Conservation (phyloP, 2,113 vertebrate species). For the Hippoglossus stenolepis region DNA sequence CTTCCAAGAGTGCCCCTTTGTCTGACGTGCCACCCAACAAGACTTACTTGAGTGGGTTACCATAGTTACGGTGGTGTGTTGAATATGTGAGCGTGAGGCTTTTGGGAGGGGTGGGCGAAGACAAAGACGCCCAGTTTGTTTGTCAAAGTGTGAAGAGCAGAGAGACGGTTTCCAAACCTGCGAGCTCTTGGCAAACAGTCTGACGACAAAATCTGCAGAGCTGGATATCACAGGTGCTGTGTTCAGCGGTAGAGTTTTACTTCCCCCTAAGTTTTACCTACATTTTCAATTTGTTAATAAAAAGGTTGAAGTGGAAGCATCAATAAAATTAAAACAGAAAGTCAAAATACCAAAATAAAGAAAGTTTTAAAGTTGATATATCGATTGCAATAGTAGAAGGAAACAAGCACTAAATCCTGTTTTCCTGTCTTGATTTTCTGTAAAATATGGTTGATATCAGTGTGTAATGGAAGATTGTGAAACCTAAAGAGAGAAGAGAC, state of each 20-base stretch:
- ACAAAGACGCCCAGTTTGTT: constrained; percentile 22
- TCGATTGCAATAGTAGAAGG: no score
- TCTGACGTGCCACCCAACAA: constrained; percentile 58
- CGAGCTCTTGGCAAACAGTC: neutral
- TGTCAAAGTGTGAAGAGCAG: neutral
- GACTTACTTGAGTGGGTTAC: constrained; percentile 59
- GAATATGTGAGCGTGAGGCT: constrained; percentile 7
- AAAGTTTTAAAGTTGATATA: no score
- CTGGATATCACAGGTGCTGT: neutral
- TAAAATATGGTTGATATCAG: no score
- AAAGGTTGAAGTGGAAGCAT: no score
- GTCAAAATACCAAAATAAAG: no score
- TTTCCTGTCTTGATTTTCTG: no score
- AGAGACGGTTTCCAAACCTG: neutral
- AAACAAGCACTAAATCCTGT: no score
- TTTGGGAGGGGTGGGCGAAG: neutral
- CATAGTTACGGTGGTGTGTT: constrained; percentile 53
- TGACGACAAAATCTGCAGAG: neutral
- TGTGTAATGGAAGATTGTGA: no score
- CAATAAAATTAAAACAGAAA: no score
- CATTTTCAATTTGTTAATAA: no score
- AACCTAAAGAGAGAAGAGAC: no score
- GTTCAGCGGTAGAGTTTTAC: neutral
- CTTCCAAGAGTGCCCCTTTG: constrained; percentile 68
- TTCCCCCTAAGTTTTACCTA: no score